A percentile compares a stretch with the other conserved stretches of the same genome.
Evolutionary conservation across 1,140 invertebrate genomes (phyloP).

Genomic region (Acromyrmex heyeri): DNA sequence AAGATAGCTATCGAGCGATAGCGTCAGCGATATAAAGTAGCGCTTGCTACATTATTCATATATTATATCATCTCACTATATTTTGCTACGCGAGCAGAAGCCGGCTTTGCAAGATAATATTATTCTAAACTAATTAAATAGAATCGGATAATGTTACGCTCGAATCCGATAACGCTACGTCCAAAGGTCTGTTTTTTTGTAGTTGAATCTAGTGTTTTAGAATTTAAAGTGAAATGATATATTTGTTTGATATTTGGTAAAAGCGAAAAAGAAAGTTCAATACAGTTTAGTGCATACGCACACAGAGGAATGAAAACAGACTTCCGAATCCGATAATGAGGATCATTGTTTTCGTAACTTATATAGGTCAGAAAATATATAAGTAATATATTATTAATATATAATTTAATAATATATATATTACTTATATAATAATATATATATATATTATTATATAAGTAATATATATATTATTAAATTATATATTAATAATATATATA

Average conservation of each 20-base stretch:
- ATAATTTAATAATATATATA: too few relatives aligned
- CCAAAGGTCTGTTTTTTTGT: too few relatives aligned
- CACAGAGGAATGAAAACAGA: too few relatives aligned
- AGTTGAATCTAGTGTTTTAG: too few relatives aligned
- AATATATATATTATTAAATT: not conserved
- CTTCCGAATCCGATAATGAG: not conserved
- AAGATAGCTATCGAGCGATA: slow-evolving; percentile 1
- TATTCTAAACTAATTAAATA: slow-evolving; percentile 4
- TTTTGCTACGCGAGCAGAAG: not conserved
- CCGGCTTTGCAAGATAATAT: not conserved
- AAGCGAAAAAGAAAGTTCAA: too few relatives aligned
- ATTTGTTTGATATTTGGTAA: too few relatives aligned
- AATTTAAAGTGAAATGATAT: too few relatives aligned
- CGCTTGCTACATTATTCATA: not conserved
- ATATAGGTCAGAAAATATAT: not conserved
- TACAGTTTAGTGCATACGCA: too few relatives aligned
- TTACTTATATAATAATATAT: too few relatives aligned
- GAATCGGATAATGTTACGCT: not conserved
- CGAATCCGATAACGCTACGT: not conserved
- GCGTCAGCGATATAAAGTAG: not conserved
- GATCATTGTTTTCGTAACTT: not conserved
- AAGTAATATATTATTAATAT: not conserved
- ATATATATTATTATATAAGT: too few relatives aligned
- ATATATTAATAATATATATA: not conserved
- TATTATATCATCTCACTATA: not conserved